These are phyloP conservation scores for Ophiothrix spiculata DNA, from an alignment of 35 echinoderm and acorn worm species.

Conservation along the genomic window DNA sequence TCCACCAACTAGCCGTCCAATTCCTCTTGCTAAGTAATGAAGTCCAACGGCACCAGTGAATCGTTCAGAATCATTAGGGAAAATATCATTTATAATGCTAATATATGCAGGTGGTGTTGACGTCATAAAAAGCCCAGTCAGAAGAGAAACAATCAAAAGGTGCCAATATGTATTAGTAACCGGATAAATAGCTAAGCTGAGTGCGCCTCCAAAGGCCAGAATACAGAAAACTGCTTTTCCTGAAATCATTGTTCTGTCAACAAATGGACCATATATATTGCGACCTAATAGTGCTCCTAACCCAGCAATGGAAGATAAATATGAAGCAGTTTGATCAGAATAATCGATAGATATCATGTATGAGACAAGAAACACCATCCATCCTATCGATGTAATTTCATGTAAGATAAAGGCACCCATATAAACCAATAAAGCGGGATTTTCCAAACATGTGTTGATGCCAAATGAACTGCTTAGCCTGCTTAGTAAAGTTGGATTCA, in stretches of 20 bases:
- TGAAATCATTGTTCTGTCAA: background rate
- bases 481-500: background rate
- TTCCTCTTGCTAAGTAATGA: background rate
- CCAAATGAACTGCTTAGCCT: background rate
- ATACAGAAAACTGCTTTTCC: background rate
- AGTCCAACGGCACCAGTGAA: background rate
- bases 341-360: background rate
- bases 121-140: background rate
- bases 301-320: background rate
- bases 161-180: background rate
- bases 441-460: background rate
- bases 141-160: background rate
- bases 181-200: background rate
- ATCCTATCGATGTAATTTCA: background rate
- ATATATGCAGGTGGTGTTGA: background rate
- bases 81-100: background rate
- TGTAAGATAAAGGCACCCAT: background rate
- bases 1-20: background rate
- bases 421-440: background rate
- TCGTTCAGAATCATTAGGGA: background rate
- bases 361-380: background rate
- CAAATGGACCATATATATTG: background rate
- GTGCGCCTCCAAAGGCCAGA: background rate
- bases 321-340: background rate
- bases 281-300: background rate